phyloP scores from a whole-genome alignment of 1,140 invertebrate genomes.

The Drosophila rufa region DNA sequence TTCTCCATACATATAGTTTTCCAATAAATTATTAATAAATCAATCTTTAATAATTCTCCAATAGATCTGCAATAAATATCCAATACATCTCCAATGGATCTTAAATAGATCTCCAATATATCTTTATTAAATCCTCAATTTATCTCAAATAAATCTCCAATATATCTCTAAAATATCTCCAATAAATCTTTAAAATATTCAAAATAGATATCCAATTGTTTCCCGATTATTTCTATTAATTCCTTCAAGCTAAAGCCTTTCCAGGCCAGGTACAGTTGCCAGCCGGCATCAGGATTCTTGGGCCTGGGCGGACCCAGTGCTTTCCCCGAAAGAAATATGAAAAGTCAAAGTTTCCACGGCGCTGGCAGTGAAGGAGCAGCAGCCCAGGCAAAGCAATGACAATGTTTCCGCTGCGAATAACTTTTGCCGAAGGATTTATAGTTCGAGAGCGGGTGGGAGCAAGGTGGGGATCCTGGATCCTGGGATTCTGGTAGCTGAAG shows the following conservation, averaged over 20 bases:
- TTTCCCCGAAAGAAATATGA: conserved; percentile 59
- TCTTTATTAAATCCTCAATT: too few relatives aligned
- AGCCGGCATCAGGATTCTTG: not conserved
- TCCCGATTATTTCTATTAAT: not conserved
- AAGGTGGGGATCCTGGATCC: conserved; percentile 7
- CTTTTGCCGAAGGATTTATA: conserved; percentile 80
- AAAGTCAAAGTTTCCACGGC: conserved; percentile 65
- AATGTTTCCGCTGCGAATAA: conserved; percentile 80
- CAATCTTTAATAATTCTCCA: too few relatives aligned
- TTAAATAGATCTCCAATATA: not conserved
- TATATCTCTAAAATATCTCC: not conserved
- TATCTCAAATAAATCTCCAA: not conserved
- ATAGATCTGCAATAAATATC: not conserved
- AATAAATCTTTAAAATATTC: not conserved
- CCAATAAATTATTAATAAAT: too few relatives aligned
- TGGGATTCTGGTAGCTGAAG: conserved; percentile 32
- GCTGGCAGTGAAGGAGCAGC: conserved; percentile 22
- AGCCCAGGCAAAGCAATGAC: conserved; percentile 59
- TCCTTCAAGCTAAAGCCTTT: not conserved
- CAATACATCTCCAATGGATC: not conserved
- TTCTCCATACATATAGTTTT: too few relatives aligned
- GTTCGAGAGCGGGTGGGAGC: conserved; percentile 33
- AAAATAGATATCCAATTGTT: conserved; percentile 1
- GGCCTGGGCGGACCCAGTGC: not conserved
- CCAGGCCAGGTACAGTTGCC: conserved; percentile 10